These are phyloP conservation scores for Lepidostoma basale DNA, from an alignment of 1,140 invertebrate genomes.

Conservation along the genomic window DNA sequence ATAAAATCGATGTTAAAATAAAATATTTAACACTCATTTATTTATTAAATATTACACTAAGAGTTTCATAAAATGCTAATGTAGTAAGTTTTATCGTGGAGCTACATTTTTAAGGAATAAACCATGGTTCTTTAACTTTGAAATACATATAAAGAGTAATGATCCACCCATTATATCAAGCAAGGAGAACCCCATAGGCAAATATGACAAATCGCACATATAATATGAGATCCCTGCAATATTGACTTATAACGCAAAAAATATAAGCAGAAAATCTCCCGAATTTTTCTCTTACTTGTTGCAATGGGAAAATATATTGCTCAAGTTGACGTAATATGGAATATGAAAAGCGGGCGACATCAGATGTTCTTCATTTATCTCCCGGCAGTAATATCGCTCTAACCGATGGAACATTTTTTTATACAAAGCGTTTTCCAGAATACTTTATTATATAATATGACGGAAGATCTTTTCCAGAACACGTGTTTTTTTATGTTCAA, in stretches of 20 bases:
- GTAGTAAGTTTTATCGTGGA: no score
- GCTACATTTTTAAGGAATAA: no score
- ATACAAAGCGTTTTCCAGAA: background rate
- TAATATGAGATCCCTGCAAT: constrained; percentile 14
- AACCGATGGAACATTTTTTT: constrained; percentile 2
- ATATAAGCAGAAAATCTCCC: background rate
- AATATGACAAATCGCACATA: constrained; percentile 37
- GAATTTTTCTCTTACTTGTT: constrained; percentile 8
- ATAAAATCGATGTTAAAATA: no score
- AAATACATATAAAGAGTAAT: no score
- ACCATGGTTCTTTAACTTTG: no score
- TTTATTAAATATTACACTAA: no score
- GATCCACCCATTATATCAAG: constrained; percentile 2
- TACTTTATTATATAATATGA: background rate
- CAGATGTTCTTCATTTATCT: constrained; percentile 36
- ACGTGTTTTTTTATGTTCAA: no score
- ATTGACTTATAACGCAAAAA: constrained; percentile 30
- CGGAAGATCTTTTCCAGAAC: no score
- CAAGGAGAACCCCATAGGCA: background rate
- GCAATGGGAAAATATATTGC: constrained; percentile 23
- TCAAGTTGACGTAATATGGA: constrained; percentile 31
- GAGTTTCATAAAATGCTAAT: no score
- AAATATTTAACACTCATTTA: no score
- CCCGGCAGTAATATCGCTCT: constrained; percentile 12
- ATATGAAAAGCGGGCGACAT: constrained; percentile 39